Evolutionary conservation across 2,797 vertebrate species (phyloP), one percentile per base, ranked within the genome.

Genomic region (Luscinia megarhynchos): DNA sequence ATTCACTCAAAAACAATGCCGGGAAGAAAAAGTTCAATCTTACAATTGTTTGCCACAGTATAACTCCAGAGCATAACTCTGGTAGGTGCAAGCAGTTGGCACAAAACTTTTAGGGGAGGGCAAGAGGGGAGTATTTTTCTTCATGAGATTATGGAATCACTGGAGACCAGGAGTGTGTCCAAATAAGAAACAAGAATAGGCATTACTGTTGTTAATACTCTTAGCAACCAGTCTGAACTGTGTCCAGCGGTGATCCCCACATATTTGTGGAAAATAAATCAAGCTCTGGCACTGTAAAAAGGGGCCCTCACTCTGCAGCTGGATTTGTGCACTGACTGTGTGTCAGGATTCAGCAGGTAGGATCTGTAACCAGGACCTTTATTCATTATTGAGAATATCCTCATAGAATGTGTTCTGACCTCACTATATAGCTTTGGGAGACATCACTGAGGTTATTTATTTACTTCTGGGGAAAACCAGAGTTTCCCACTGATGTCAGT

Each of bases 11-110:
- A 91, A 76, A 64, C 91, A 93, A 73, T 54, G 76, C 72, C 80
- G 89, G 89, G 90, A 77, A 59, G 61, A 88, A 95, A 81, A 94
- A 87, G 77, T 68, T 58, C 23, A 68, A 90, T 80, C 69, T 85
- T 50, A 53, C 50, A 84, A 66, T 70, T 70, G 74, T 93, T 96
- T 93, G 86, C 77, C 90, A 91, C 78, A 67, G 24, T 50, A 40
- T 64, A 27, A 83, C 41, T 84, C 22, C 1, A 1, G 85, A 85
- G 75, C 91, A 69, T 89, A 96, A 93, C 82, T 72, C 80, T 77
- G 82, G 67, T 16, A 10, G 45, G 63, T 86, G 75, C 86, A 95
- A 61, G 22, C 87, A 95, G 2, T 50, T 94, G 69, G 96, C 87
- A 88, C 22, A 32, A 36, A 72, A 29, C 27, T 87, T 87, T 89